Conservation (phyloP, 2,888 invertebrate species). For the Calliopum simillimum region DNA sequence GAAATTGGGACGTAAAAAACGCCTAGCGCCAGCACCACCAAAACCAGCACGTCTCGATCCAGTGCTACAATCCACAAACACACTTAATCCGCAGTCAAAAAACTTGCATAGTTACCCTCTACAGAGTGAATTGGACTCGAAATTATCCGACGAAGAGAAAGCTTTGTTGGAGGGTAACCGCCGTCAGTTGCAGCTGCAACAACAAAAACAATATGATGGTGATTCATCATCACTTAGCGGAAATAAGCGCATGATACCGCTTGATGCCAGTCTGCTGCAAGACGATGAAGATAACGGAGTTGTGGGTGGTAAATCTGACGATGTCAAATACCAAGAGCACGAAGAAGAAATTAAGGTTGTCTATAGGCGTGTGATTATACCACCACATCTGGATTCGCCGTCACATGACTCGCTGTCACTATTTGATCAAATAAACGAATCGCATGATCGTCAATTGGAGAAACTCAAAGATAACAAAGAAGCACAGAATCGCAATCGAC, state of each 20-base stretch:
- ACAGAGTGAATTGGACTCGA: slow-evolving; percentile 57
- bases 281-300: slow-evolving; percentile 42
- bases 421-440: slow-evolving; percentile 44
- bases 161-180: slow-evolving; percentile 59
- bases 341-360: slow-evolving; percentile 55
- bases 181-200: slow-evolving; percentile 29
- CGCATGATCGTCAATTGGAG: slow-evolving; percentile 67
- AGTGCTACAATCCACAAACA: slow-evolving; percentile 28
- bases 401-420: slow-evolving; percentile 47
- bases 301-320: slow-evolving; percentile 44
- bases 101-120: slow-evolving; percentile 59
- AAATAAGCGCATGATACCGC: slow-evolving; percentile 51
- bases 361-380: slow-evolving; percentile 57
- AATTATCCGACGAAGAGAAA: slow-evolving; percentile 61
- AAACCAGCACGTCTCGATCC: slow-evolving; percentile 51
- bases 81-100: slow-evolving; percentile 47
- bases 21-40: slow-evolving; percentile 72
- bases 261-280: slow-evolving; percentile 53
- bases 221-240: slow-evolving; percentile 32
- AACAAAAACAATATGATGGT: slow-evolving; percentile 27
- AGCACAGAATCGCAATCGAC: slow-evolving; percentile 71
- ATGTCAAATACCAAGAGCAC: slow-evolving; percentile 47
- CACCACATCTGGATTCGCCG: slow-evolving; percentile 53
- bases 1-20: slow-evolving; percentile 71
- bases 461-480: slow-evolving; percentile 72